Evolutionary conservation across 1,140 invertebrate genomes (phyloP), one percentile per base, ranked within the genome.

Genomic region (Hylaeus anthracinus): DNA sequence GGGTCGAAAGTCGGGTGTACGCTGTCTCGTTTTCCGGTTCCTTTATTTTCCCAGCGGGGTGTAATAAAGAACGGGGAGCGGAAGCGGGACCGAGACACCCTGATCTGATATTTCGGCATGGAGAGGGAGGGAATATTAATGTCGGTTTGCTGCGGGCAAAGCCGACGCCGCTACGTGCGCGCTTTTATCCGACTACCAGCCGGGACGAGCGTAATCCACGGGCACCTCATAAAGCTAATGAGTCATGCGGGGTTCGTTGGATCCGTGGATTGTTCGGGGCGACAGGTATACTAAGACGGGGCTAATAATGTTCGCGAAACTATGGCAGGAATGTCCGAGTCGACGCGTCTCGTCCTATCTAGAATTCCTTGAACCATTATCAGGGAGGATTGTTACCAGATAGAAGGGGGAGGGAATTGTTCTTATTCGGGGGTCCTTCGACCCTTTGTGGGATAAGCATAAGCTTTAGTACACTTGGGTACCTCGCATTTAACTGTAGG

Each of bases 161-260:
- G 82, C 79, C 51, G 72, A 82, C 74, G 73, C 79, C 76, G 72
- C 60, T 51, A 61, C 43, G 74, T 67, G 74, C 66, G 55, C 39
- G 66, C 75, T 73, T 85, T 87, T 82, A 85, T 82, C 64, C 48
- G 79, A 56, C 79, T 79, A 88, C 76, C 75, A 85, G 55, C 82
- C 67, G 82, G 56, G 82, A 41, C 73, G 64, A 60, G 72, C 81
- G 78, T 88, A 87, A 87, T 86, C 75, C 80, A 56, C 60, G 58
- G 77, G 70, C 83, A 81, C 86, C 73, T 67, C 72, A 86, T 88
- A 88, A 88, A 87, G 86, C 74, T 88, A 88, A 88, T 83, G 86
- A 88, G 86, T 88, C 81, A 83, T 64, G 63, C 48, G 65, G 83
- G 69, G 43, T 69, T 83, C 65, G 69, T 60, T 61, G 61, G 66